Evolutionary conservation across 53 echinoderm and acorn worm genomes (phyloP).

Genomic region (Holothuria leucospilota): DNA sequence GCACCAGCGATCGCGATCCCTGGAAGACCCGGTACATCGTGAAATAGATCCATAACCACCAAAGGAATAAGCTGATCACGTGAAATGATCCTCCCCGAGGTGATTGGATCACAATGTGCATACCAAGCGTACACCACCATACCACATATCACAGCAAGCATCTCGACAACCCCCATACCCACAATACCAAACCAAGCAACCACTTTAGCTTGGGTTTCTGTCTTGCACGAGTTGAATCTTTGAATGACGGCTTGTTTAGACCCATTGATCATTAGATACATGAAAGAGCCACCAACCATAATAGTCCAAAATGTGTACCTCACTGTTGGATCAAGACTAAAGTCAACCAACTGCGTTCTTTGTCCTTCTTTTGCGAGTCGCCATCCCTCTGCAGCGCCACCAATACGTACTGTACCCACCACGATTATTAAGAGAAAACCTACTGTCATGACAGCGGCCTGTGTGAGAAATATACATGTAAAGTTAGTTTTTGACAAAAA

Average conservation of each 20-base stretch:
- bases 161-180: slow-evolving; percentile 37
- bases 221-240: slow-evolving; percentile 43
- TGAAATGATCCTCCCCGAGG: not conserved
- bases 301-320: slow-evolving; percentile 49
- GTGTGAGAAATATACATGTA: not conserved
- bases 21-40: slow-evolving; percentile 60
- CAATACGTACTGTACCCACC: slow-evolving; percentile 9
- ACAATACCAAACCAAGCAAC: slow-evolving; percentile 45
- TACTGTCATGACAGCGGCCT: slow-evolving; percentile 21
- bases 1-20: slow-evolving; percentile 69
- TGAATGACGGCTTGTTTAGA: slow-evolving; percentile 22
- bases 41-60: slow-evolving; percentile 68
- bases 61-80: slow-evolving; percentile 44
- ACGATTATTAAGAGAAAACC: slow-evolving; percentile 30
- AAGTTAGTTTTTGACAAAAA: not conserved
- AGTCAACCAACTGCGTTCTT: slow-evolving; percentile 40
- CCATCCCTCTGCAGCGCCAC: slow-evolving; percentile 46
- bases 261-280: slow-evolving; percentile 30
- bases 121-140: slow-evolving; percentile 46
- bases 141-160: slow-evolving; percentile 41
- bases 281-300: slow-evolving; percentile 31
- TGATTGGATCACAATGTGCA: slow-evolving; percentile 46
- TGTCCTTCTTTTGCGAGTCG: slow-evolving; percentile 30
- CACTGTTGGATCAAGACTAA: slow-evolving; percentile 26
- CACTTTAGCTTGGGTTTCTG: slow-evolving; percentile 21